These are phyloP conservation scores for Strix uralensis DNA, from an alignment of 2,113 vertebrate genomes.

Conservation along the genomic window DNA sequence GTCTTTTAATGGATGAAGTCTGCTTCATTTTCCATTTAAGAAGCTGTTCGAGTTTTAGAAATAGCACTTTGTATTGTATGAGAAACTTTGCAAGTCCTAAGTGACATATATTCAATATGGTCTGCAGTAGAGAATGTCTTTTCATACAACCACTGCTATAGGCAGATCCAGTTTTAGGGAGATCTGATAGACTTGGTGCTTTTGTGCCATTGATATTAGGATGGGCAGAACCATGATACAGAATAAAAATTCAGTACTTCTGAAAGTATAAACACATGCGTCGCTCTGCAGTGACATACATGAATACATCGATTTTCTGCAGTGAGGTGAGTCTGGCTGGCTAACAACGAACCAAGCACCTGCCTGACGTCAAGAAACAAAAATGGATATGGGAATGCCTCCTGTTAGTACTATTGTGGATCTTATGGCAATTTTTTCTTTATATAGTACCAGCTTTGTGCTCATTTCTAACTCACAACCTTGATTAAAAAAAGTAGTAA, in stretches of 20 bases:
- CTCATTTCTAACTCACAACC: background rate
- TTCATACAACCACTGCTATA: background rate
- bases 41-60: background rate
- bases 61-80: background rate
- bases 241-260: background rate
- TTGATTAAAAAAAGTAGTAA: background rate
- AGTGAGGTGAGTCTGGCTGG: background rate
- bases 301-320: rapidly evolving
- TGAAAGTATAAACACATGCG: too few relatives aligned
- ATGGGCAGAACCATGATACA: background rate
- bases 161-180: background rate
- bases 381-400: background rate
- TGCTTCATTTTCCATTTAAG: background rate
- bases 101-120: background rate
- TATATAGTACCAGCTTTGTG: background rate
- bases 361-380: background rate
- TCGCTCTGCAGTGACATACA: rapidly evolving
- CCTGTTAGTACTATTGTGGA: background rate
- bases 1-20: background rate
- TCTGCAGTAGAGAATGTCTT: background rate
- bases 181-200: background rate
- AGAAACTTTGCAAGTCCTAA: background rate
- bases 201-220: rapidly evolving
- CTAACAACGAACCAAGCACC: background rate
- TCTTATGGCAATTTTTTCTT: background rate